These are phyloP conservation scores for Chaetodon trifasciatus DNA, from an alignment of 2,797 vertebrate species.

Conservation along the genomic window DNA sequence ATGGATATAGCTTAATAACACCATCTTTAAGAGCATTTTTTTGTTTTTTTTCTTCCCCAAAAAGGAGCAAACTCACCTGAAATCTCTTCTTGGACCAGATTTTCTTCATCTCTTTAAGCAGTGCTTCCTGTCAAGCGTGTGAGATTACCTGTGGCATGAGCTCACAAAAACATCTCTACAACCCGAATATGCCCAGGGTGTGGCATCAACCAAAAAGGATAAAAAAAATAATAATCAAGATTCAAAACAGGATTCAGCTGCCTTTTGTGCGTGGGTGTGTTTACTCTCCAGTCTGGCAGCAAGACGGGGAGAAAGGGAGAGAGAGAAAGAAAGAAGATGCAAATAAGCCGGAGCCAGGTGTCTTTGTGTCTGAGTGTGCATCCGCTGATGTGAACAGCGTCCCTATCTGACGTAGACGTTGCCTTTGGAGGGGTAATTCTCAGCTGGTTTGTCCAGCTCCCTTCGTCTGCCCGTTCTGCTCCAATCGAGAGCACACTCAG, in stretches of 20 bases:
- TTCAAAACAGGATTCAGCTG: conserved; percentile 52
- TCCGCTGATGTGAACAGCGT: conserved; percentile 73
- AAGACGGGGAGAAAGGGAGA: conserved; percentile 30
- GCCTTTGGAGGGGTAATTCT: conserved; percentile 67
- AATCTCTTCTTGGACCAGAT: conserved; percentile 99
- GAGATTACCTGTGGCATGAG: conserved; percentile 79
- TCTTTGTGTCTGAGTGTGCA: conserved; percentile 79
- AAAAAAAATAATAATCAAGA: conserved; percentile 20
- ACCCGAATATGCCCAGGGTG: conserved; percentile 64
- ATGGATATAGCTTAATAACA: not conserved
- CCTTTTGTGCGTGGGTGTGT: conserved; percentile 61
- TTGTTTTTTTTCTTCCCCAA: not conserved
- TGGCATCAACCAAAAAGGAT: conserved; percentile 51
- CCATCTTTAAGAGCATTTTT: not conserved
- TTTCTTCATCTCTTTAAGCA: conserved; percentile 93
- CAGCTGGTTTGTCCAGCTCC: conserved; percentile 54
- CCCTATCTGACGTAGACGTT: conserved; percentile 72
- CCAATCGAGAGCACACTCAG: conserved; percentile 58
- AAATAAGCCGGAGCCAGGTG: conserved; percentile 71
- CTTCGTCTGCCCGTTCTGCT: conserved; percentile 28
- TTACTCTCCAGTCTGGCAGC: conserved; percentile 64
- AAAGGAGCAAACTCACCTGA: conserved; percentile 89
- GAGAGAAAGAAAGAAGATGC: conserved; percentile 51
- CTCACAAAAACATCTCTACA: conserved; percentile 72
- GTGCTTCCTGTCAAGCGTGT: conserved; percentile 64